Percentiles rank a stretch among this genome's conserved stretches.
phyloP scores from a whole-genome alignment of 2,888 invertebrate species.

The Ypsolopha sequella region DNA sequence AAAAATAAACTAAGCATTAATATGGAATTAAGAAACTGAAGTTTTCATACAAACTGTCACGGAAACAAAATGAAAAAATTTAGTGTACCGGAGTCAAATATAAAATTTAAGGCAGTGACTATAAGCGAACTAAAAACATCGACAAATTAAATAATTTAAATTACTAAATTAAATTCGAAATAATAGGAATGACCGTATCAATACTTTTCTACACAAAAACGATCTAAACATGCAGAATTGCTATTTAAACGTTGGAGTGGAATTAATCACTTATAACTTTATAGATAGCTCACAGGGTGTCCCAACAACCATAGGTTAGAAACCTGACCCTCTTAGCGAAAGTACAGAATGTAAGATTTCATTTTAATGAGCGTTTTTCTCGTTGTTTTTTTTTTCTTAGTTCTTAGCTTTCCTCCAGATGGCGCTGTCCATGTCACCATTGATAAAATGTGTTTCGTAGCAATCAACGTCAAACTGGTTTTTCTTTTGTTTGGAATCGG shows the following conservation, averaged over 20 bases:
- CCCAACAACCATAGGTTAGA: constrained; percentile 44
- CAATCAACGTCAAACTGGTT: no score
- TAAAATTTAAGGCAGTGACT: background rate
- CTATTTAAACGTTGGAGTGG: background rate
- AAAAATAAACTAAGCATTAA: background rate
- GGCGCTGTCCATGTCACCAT: no score
- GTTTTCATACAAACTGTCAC: constrained; percentile 15
- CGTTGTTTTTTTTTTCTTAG: no score
- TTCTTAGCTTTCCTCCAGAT: no score
- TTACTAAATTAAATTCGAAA: constrained; percentile 45
- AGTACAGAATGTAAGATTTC: constrained; percentile 15
- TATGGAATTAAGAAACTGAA: background rate
- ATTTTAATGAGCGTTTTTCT: constrained; percentile 6
- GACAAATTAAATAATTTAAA: no score
- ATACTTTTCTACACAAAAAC: constrained; percentile 26
- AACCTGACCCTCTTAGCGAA: constrained; percentile 27
- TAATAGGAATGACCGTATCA: constrained; percentile 50
- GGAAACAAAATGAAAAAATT: constrained; percentile 17
- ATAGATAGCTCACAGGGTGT: constrained; percentile 16
- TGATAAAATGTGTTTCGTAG: no score
- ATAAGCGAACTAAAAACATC: background rate
- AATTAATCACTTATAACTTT: background rate
- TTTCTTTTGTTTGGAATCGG: no score
- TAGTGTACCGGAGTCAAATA: background rate
- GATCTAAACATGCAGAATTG: constrained; percentile 31